These are phyloP conservation scores for Serinus canaria DNA, from an alignment of 2,113 vertebrate genomes.

Conservation along the genomic window DNA sequence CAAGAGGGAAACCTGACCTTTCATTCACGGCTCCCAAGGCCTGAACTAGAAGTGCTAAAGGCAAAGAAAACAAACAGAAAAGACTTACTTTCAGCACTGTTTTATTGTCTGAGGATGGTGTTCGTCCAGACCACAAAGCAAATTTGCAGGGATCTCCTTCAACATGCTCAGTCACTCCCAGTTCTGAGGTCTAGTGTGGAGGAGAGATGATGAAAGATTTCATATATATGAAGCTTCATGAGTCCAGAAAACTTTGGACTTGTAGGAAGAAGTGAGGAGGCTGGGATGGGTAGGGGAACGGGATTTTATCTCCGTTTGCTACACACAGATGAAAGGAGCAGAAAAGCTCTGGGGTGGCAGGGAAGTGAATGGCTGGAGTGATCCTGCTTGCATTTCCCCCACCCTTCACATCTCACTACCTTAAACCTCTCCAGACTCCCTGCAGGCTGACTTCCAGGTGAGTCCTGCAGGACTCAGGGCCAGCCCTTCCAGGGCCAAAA, in stretches of 20 bases:
- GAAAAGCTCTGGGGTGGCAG: not conserved
- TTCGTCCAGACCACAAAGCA: conserved; percentile 95
- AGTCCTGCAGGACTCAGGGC: not conserved
- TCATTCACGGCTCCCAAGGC: not conserved
- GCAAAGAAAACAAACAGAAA: not conserved
- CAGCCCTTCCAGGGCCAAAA: not conserved
- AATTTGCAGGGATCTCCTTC: conserved; percentile 98
- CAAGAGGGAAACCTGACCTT: not conserved
- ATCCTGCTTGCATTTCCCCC: not conserved
- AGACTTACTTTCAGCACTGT: conserved; percentile 90
- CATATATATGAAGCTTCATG: not conserved
- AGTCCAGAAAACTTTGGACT: not conserved
- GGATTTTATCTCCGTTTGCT: not conserved
- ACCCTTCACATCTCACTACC: not conserved
- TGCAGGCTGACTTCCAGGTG: not conserved
- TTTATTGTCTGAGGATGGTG: conserved; percentile 97
- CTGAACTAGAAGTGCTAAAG: not conserved
- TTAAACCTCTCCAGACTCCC: not conserved
- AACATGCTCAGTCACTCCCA: conserved; percentile 97
- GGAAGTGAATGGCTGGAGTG: not conserved
- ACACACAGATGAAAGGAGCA: not conserved
- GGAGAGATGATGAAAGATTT: conserved; percentile 50
- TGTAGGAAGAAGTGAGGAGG: not conserved
- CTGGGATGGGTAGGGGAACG: not conserved
- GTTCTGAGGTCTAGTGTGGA: conserved; percentile 88